These are phyloP conservation scores for Phataginus tetradactyla DNA, from an alignment of 2,797 vertebrate species.

Conservation along the genomic window DNA sequence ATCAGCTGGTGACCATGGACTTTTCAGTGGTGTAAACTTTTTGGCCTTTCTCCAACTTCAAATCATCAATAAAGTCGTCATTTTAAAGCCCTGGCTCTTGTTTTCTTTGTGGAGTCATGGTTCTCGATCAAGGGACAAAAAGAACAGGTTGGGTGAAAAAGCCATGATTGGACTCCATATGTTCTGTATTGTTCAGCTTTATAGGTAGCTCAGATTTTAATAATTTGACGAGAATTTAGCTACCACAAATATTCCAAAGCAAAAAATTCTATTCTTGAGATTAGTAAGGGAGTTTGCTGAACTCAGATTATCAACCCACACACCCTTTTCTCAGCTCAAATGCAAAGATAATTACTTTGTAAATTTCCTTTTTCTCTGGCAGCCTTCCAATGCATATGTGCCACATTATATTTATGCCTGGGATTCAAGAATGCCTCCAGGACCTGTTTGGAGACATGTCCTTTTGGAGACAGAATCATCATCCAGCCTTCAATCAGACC, in stretches of 20 bases:
- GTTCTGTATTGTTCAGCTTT: not conserved
- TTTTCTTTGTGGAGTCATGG: not conserved
- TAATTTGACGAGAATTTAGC: not conserved
- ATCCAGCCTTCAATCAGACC: not conserved
- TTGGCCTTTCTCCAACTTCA: not conserved
- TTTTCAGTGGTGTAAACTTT: not conserved
- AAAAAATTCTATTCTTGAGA: not conserved
- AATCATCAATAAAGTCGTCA: slow-evolving; percentile 58
- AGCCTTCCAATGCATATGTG: not conserved
- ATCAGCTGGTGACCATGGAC: not conserved
- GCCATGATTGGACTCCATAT: not conserved
- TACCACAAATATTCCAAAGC: not conserved
- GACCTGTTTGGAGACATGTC: not conserved
- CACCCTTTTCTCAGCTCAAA: not conserved
- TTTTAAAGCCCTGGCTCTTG: not conserved
- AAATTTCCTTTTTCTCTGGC: not conserved
- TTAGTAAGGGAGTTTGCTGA: not conserved
- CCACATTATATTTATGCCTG: not conserved
- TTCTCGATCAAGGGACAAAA: not conserved
- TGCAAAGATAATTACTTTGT: not conserved
- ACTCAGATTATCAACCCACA: not conserved
- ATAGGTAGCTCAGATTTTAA: not conserved
- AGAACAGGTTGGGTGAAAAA: not conserved
- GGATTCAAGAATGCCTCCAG: not conserved
- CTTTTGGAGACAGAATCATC: not conserved